Percentiles rank a stretch among this genome's conserved stretches.
phyloP scores from a whole-genome alignment of 2,797 vertebrate genomes.

The Eospalax fontanierii region DNA sequence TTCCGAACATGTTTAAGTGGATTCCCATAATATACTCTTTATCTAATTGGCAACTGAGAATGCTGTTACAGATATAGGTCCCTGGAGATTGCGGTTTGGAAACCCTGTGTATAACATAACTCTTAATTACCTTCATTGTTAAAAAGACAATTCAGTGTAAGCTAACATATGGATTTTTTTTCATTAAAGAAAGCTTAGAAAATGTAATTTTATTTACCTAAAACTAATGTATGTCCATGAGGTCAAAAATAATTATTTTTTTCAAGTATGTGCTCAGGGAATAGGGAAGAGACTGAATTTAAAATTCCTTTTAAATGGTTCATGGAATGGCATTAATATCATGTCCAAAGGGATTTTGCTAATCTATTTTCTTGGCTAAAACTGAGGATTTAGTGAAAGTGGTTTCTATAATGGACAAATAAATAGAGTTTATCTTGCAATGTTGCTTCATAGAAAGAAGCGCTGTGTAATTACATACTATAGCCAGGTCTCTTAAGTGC shows the following conservation, averaged over 20 bases:
- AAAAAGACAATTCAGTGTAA: conserved; percentile 54
- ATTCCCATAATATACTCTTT: conserved; percentile 80
- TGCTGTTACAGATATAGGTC: conserved; percentile 65
- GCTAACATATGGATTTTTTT: conserved; percentile 36
- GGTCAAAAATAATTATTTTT: conserved; percentile 67
- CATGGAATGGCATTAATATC: conserved; percentile 73
- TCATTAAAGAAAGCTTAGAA: conserved; percentile 45
- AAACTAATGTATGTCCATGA: conserved; percentile 69
- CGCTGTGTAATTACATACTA: background rate
- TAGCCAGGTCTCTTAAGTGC: background rate
- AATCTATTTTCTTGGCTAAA: conserved; percentile 68
- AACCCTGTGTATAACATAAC: conserved; percentile 69
- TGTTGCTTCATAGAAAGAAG: background rate
- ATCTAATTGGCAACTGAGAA: conserved; percentile 75
- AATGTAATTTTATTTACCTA: conserved; percentile 76
- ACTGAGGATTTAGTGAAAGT: conserved; percentile 76
- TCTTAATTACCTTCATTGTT: conserved; percentile 74
- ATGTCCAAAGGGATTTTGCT: conserved; percentile 66
- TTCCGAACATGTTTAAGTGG: conserved; percentile 63
- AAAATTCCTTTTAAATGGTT: conserved; percentile 73
- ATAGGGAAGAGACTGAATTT: conserved; percentile 71
- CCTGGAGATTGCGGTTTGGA: conserved; percentile 63
- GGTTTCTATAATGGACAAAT: conserved; percentile 60
- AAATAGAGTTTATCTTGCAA: conserved; percentile 63
- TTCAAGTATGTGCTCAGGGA: conserved; percentile 68